Evolutionary conservation across 2,113 vertebrate genomes (phyloP).

Genomic region (Lepus timidus): DNA sequence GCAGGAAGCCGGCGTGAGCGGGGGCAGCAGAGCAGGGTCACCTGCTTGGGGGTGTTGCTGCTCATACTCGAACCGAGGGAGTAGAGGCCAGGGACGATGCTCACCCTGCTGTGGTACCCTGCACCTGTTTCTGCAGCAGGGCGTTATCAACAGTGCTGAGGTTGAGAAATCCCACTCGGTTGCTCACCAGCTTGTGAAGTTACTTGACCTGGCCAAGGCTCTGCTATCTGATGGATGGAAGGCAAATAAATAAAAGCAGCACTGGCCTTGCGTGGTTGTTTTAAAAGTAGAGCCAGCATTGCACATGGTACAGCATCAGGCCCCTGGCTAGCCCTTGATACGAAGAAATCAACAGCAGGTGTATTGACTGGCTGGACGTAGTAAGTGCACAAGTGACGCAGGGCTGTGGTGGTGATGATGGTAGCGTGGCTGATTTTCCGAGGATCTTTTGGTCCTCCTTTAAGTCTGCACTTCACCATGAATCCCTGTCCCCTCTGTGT

Average conservation of each 20-base stretch:
- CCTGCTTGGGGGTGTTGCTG: neutral
- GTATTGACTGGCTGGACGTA: neutral
- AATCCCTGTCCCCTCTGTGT: neutral
- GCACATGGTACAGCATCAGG: too few relatives aligned
- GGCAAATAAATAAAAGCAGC: too few relatives aligned
- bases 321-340: neutral
- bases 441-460: neutral
- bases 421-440: neutral
- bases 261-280: neutral
- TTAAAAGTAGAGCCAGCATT: neutral
- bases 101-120: accelerated
- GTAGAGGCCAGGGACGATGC: neutral
- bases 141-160: neutral
- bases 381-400: neutral
- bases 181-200: neutral
- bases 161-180: neutral
- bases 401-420: neutral
- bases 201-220: neutral
- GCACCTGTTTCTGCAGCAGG: accelerated
- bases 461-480: neutral
- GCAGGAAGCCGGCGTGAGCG: neutral
- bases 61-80: too few relatives aligned
- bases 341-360: neutral
- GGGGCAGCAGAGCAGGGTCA: neutral
- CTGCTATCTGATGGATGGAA: accelerated